Evolutionary conservation across 2,888 invertebrate species (phyloP), one percentile per base, ranked within the genome.

Genomic region (Odontocolon sp.): DNA sequence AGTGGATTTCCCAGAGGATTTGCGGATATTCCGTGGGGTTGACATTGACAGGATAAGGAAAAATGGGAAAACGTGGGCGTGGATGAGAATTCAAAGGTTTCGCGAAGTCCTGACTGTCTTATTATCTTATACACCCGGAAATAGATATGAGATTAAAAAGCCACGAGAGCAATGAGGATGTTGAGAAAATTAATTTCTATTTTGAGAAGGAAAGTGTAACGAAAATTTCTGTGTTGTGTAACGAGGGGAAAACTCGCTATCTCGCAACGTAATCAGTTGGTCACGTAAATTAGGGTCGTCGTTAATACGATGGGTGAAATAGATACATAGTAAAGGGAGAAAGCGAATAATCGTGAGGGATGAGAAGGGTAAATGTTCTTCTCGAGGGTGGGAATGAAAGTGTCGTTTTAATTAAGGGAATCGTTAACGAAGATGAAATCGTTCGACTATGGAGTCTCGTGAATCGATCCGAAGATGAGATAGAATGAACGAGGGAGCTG

Each of bases 391-490:
- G 9, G 57, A 33, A 23, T 26, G 45, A 36, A 42, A 21, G 26
- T 16, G 31, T 23, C 36, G 28, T 59, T 59, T 47, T 59, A 40
- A 68, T 68, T 68, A 57, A 56, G 67, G 36, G 18, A 38, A 54
- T 38, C 16, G 23, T 56, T 33, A 56, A 56, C 40, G 11, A 57
- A 57, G 18, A 69, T 33, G 6, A 59, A 59, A 69, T 50, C 23
- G 4, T 14, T 26, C 14, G 11, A 18, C 36, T 33, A 6, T 47
- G 26, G 8, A 5, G 26, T 8, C n/a, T 38, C 16, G 16, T 9
- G 21, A 28, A 61, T 33, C 33, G 47, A 36, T 36, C 23, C 38
- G 36, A 11, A 11, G 14, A 2, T 3, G 36, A 21, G 38, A 21
- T 11, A 3, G 11, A 33, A n/a, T n/a, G n/a, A n/a, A n/a, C n/a